These are phyloP conservation scores for Loxodonta africana DNA, from an alignment of 2,113 vertebrate species.

Conservation along the genomic window DNA sequence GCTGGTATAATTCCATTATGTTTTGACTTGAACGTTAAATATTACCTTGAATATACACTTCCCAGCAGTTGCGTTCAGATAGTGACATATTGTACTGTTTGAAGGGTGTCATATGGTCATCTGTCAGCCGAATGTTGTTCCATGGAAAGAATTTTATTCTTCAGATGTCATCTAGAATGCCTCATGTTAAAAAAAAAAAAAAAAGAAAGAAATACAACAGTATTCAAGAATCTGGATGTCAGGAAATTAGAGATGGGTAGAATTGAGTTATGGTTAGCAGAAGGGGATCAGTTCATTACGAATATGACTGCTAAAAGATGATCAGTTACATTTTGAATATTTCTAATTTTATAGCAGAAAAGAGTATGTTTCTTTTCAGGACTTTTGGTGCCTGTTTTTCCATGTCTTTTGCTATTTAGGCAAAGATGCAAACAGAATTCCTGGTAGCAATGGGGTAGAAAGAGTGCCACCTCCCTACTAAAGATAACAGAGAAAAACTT, in stretches of 20 bases:
- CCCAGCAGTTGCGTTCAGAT: conserved; percentile 65
- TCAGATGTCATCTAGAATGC: conserved; percentile 73
- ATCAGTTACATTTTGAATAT: conserved; percentile 43
- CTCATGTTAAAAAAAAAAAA: conserved; percentile 54
- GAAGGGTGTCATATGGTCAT: conserved; percentile 78
- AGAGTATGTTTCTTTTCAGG: conserved; percentile 25
- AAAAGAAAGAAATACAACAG: not conserved
- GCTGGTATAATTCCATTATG: conserved; percentile 76
- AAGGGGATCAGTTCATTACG: not conserved
- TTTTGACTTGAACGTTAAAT: conserved; percentile 81
- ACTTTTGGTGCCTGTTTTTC: not conserved
- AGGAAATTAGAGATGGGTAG: conserved; percentile 54
- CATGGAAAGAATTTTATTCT: conserved; percentile 76
- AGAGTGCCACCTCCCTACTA: not conserved
- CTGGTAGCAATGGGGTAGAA: conserved; percentile 1
- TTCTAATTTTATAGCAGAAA: conserved; percentile 42
- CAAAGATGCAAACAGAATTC: not conserved
- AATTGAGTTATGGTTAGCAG: not conserved
- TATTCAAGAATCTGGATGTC: conserved; percentile 32
- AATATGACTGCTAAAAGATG: not conserved
- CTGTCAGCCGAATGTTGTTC: conserved; percentile 77
- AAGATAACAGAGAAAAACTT: not conserved
- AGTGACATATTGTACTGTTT: conserved; percentile 81
- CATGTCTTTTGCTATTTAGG: conserved; percentile 11
- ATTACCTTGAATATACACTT: conserved; percentile 79